Base-by-base conservation (phyloP, 2,797 vertebrate genomes). In the Coilia nasus region DNA sequence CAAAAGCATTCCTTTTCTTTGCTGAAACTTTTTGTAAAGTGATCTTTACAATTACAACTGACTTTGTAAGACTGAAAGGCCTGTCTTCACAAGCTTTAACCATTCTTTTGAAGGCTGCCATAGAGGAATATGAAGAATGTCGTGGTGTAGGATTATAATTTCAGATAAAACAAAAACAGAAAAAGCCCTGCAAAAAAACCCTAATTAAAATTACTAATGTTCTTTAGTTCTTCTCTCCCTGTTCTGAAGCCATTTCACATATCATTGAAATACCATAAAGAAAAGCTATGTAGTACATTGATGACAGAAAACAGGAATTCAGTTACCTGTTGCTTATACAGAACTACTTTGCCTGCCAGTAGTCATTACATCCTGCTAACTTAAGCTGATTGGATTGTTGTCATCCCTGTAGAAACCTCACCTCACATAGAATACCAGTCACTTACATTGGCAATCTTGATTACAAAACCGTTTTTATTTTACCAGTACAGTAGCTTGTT, bases 321-420 rank as follows among this genome's bases (percentile, higher is more conserved):
- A 41, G 71, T 44, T 19, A 41, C 31, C 15, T 75, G 67, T 75
- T 78, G 71, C 35, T 44, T 41, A 44, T 44, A 78, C 71, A 41
- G 31, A 44, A 35, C 71, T 78, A 44, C 35, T 21, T 78, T 78
- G 35, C 31, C 71, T 21, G 14, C 35, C 46, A 54, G 31, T 60
- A 78, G 71, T 78, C 12, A 78, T 78, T 78, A 44, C 35, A 41
- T 50, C 56, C 46, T 80, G 6, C 67, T 71, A 31, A 56, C 71
- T 75, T 59, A 60, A 87, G 54, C 67, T 85, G 41, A 85, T 85
- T 41, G n/a, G 78, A 84, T 83, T 71, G 84, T 81, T 86, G 17
- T 67, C 31, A 62, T 57, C 80, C 62, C 67, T 64, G 35, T 78
- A 78, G 71, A 78, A 78, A 78, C 71, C 71, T 75, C 67, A 75